These are phyloP conservation scores for Steinernema scapterisci DNA, from an alignment of 2,888 invertebrate species.

Conservation along the genomic window DNA sequence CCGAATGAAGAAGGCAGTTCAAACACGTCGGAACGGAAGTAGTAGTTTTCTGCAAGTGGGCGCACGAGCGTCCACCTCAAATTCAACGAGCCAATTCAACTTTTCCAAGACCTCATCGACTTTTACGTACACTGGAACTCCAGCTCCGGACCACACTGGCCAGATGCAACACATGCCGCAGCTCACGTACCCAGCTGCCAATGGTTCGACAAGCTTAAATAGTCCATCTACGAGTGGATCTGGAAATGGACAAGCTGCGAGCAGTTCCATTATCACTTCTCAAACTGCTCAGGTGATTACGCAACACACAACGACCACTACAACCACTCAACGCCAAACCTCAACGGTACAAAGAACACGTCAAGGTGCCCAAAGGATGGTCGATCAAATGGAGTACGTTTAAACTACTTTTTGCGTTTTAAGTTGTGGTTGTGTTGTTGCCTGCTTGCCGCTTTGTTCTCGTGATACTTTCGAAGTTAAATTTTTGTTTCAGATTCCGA, in stretches of 20 bases:
- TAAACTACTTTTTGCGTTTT: not conserved
- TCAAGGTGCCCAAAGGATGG: not conserved
- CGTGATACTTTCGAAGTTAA: not conserved
- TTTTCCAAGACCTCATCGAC: not conserved
- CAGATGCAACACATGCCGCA: not conserved
- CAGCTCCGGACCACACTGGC: not conserved
- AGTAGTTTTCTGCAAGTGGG: not conserved
- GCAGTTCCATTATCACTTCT: no score
- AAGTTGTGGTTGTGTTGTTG: slow-evolving; percentile 16
- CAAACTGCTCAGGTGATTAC: no score
- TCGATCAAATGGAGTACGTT: not conserved
- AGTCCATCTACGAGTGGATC: no score
- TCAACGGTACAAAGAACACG: no score
- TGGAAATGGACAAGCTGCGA: no score
- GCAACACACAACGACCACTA: no score
- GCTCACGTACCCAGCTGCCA: not conserved
- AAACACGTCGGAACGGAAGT: not conserved
- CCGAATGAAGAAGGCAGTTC: not conserved
- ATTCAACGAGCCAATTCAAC: not conserved
- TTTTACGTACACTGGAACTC: not conserved
- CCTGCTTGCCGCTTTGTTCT: not conserved
- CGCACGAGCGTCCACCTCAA: not conserved
- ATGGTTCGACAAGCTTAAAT: no score
- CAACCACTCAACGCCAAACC: no score
- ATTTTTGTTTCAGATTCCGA: no score